Percentiles rank a stretch among this genome's conserved stretches.
Conservation (phyloP, 2,888 invertebrate genomes). For the Lepidochrysops patricia region DNA sequence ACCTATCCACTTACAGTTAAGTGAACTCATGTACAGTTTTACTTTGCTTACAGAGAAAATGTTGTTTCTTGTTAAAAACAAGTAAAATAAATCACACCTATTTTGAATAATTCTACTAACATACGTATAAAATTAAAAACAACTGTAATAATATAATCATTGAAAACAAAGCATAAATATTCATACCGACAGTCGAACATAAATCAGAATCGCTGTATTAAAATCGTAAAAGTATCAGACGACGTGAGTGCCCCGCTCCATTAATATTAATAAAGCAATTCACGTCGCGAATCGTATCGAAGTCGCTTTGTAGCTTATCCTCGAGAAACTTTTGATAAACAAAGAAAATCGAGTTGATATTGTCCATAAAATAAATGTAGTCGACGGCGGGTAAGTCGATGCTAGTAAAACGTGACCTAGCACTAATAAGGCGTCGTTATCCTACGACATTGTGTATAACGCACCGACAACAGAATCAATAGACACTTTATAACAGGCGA, state of each 20-base stretch:
- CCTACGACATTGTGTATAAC: not conserved
- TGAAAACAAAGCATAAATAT: not conserved
- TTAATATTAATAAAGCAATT: conserved; percentile 6
- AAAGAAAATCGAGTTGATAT: not conserved
- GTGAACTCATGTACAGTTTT: not conserved
- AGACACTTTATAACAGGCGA: no score
- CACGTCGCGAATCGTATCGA: not conserved
- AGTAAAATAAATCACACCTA: no score
- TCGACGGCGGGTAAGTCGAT: conserved; percentile 5
- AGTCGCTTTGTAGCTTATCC: not conserved
- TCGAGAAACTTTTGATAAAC: not conserved
- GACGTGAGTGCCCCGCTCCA: not conserved
- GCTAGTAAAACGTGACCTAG: conserved; percentile 3
- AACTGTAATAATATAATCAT: not conserved
- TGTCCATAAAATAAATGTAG: conserved; percentile 5
- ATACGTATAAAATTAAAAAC: not conserved
- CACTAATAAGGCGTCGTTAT: conserved; percentile 2
- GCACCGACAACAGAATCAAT: no score
- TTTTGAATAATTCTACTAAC: no score
- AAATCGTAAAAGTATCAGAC: not conserved
- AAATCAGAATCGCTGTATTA: not conserved
- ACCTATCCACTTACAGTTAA: not conserved
- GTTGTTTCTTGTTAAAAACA: not conserved
- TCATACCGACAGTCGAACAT: not conserved
- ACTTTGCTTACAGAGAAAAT: no score